Percentiles rank a stretch among this genome's conserved stretches.
phyloP scores from a whole-genome alignment of 2,797 vertebrate species.

The Coracias cyanogaster region DNA sequence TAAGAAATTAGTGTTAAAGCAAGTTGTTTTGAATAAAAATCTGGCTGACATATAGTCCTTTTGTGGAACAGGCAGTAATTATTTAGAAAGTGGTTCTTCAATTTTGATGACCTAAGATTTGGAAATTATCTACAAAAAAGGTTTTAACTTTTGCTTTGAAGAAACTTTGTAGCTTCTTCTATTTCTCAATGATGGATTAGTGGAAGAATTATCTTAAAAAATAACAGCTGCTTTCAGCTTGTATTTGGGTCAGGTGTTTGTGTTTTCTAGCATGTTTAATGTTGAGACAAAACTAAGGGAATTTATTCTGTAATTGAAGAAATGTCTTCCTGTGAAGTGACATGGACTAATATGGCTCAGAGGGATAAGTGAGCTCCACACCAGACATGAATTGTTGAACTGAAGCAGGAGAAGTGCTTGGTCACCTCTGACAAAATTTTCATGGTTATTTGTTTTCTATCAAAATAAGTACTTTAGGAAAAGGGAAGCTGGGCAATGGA shows the following conservation, averaged over 20 bases:
- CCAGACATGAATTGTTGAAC: accelerated
- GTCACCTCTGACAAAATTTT: neutral
- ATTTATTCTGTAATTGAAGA: neutral
- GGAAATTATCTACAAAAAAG: neutral
- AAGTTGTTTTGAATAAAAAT: neutral
- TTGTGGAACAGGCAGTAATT: neutral
- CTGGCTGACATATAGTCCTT: neutral
- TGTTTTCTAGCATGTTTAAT: neutral
- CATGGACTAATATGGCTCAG: neutral
- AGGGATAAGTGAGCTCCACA: neutral
- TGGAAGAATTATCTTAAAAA: neutral
- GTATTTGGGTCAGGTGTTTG: neutral
- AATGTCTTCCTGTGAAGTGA: neutral
- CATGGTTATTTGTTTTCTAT: neutral
- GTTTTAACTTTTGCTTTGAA: neutral
- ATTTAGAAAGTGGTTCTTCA: neutral
- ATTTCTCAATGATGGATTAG: neutral
- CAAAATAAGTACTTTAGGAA: neutral
- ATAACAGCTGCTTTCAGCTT: neutral
- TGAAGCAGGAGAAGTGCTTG: neutral
- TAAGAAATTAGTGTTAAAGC: neutral
- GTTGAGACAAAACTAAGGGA: neutral
- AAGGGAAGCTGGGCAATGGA: neutral
- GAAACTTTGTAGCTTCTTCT: neutral
- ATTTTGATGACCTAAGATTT: neutral